Conservation (phyloP, 1,140 invertebrate species). For the Bicyclus anynana region DNA sequence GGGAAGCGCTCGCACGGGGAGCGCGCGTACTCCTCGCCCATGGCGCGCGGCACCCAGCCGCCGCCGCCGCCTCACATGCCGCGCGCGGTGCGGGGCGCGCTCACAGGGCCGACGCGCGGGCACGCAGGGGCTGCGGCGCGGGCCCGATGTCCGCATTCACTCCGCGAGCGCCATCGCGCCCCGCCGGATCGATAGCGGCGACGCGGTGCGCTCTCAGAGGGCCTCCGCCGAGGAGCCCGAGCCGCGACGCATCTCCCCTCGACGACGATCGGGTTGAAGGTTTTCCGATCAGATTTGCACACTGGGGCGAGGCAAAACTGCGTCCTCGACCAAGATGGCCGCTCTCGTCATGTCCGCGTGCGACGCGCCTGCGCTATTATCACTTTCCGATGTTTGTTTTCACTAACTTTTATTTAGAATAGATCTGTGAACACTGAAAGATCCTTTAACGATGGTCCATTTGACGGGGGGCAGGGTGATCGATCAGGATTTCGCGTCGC, state of each 20-base stretch:
- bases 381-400: constrained; percentile 69
- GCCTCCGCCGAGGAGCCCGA: constrained; percentile 48
- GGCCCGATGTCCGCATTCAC: constrained; percentile 70
- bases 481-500: constrained; percentile 39
- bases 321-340: constrained; percentile 69
- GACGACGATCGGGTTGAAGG: constrained; percentile 20
- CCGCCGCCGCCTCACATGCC: constrained; percentile 69
- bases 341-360: constrained; percentile 67
- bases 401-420: constrained; percentile 40
- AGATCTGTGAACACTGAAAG: constrained; percentile 31
- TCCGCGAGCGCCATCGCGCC: constrained; percentile 66
- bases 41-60: constrained; percentile 64
- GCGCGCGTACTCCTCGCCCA: constrained; percentile 76
- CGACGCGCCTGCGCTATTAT: constrained; percentile 65
- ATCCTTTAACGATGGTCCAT: constrained; percentile 19
- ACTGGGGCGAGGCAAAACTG: constrained; percentile 71
- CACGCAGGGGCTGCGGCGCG: constrained; percentile 46
- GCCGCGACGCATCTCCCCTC: constrained; percentile 46
- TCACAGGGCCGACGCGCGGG: constrained; percentile 43
- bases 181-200: constrained; percentile 69
- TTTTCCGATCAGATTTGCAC: constrained; percentile 39
- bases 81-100: constrained; percentile 50
- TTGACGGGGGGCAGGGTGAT: constrained; percentile 30
- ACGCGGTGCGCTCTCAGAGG: constrained; percentile 68
- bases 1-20: constrained; percentile 75